These are phyloP conservation scores for Alouatta palliata DNA, from an alignment of 2,113 vertebrate genomes.

Conservation along the genomic window DNA sequence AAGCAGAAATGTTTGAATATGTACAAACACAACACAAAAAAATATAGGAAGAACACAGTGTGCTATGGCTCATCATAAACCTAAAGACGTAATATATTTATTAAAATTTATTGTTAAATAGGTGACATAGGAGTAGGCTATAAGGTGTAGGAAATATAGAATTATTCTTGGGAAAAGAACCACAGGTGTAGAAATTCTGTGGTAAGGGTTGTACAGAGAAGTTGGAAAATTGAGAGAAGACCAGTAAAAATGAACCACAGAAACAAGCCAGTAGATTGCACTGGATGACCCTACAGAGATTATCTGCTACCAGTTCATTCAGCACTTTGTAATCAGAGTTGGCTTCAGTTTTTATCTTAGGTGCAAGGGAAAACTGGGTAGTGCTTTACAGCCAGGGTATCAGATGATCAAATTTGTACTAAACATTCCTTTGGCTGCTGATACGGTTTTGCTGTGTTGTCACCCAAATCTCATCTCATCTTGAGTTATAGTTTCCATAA, in stretches of 20 bases:
- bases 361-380: not conserved
- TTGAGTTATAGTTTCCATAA: too few species aligned
- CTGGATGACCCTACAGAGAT: not conserved
- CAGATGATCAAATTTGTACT: not conserved
- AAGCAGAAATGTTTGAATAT: not conserved
- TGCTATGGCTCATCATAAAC: not conserved
- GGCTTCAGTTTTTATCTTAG: not conserved
- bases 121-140: not conserved
- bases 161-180: not conserved
- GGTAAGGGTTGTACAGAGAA: fast-evolving
- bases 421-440: not conserved
- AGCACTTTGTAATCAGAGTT: not conserved
- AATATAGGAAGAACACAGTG: not conserved
- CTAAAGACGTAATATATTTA: not conserved
- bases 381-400: not conserved
- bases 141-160: not conserved
- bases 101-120: not conserved
- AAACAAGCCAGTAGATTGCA: not conserved
- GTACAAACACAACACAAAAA: not conserved
- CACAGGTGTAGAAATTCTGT: not conserved
- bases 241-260: too few species aligned
- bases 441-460: too few species aligned
- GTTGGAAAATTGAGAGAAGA: not conserved
- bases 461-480: too few species aligned
- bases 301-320: too few species aligned